phyloP scores from a whole-genome alignment of 2,113 vertebrate genomes.

The Sphaerodactylus townsendi region DNA sequence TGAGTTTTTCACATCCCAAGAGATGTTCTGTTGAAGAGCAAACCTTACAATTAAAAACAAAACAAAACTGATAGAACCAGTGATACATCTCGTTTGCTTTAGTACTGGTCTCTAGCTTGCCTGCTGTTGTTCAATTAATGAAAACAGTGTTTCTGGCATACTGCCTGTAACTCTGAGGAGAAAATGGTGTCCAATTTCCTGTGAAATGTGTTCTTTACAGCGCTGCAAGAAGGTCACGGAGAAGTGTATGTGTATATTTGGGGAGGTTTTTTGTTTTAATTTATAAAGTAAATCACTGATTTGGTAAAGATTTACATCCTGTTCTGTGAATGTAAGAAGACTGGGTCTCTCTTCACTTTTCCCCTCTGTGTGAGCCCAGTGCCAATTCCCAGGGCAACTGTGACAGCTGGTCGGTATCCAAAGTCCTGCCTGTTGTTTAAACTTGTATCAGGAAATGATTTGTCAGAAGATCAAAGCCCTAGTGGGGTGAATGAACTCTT shows the following conservation, averaged over 20 bases:
- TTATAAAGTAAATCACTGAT: neutral
- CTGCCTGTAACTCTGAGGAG: neutral
- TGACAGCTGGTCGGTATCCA: conserved; percentile 69
- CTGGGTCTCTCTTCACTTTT: conserved; percentile 13
- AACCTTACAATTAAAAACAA: neutral
- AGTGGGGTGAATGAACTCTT: conserved; percentile 59
- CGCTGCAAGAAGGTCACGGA: neutral
- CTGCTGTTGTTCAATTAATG: neutral
- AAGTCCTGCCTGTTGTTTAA: conserved; percentile 68
- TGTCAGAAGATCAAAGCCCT: conserved; percentile 76
- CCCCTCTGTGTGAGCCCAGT: conserved; percentile 18
- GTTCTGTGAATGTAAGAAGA: conserved; percentile 43
- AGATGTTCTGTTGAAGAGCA: neutral
- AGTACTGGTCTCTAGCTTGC: neutral
- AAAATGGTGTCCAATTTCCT: neutral
- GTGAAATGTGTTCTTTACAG: neutral
- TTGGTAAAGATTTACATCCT: neutral
- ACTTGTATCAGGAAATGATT: conserved; percentile 75
- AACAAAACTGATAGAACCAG: neutral
- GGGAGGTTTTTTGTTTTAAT: neutral
- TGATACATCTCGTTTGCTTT: neutral
- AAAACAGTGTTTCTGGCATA: neutral
- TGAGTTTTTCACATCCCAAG: neutral
- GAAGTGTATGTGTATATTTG: neutral
- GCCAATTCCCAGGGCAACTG: conserved; percentile 34